Base-by-base conservation (phyloP, 2,888 invertebrate genomes). In the Aplocera efformata region DNA sequence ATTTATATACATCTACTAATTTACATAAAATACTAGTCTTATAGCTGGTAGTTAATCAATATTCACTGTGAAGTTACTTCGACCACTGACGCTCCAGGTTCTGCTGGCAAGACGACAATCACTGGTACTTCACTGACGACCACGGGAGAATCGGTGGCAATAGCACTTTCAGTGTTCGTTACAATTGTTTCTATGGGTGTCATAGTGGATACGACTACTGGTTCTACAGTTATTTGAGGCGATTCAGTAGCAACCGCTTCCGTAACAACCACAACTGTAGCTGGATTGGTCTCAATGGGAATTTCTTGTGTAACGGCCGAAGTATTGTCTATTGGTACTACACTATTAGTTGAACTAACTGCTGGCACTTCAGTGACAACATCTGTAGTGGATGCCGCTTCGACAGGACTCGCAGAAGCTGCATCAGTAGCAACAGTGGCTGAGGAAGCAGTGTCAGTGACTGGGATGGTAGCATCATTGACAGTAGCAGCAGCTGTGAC, bases 41-140 rank as follows among this genome's bases (percentile, higher is more conserved):
- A 31, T 28, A 40, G 29, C 21, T 41, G 25, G 30, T 41, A 8
- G 27, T 26, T 7, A 23, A 34, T n/a, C n/a, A n/a, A n/a, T n/a
- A n/a, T 3, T 71, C 49, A 72, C 53, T 83, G 83, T 35, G 65
- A 52, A 23, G 64, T 66, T 36, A 83, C 66, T 48, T 83, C 80
- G 38, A 85, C 56, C 8, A 85, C 58, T 8, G 72, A 54, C 10
- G 85, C 83, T 25, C 78, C 82, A 1, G 60, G 45, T 59, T 84
- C 83, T 9, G 52, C 53, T 7, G 73, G 69, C 23, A 71, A 32
- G 7, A 63, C 45, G 7, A 72, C 38, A 27, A 33, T 17, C 17
- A 36, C 24, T 10, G 37, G 39, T 17, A 17, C 5, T 17, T 17
- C 13, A 17, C 5, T 17, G 13, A 5, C 13, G 13, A 17, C 13